phyloP scores from a whole-genome alignment of 2,797 vertebrate species.

The Champsocephalus gunnari region DNA sequence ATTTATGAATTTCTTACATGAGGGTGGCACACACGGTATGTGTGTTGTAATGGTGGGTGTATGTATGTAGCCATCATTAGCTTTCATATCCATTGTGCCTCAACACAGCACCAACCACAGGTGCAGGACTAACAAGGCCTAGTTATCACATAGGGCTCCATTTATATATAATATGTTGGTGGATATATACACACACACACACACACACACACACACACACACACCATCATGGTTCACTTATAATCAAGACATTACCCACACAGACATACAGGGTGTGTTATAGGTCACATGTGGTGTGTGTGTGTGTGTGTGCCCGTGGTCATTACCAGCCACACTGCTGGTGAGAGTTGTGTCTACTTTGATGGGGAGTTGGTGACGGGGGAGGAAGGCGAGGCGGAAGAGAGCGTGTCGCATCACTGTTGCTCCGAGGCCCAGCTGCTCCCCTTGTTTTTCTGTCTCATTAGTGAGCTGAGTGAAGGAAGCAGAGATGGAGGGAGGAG shows the following conservation, averaged over 20 bases:
- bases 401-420: conserved; percentile 64
- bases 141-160: conserved; percentile 20
- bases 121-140: conserved; percentile 23
- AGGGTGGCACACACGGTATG: background rate
- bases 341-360: conserved; percentile 66
- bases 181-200: background rate
- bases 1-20: background rate
- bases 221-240: conserved; percentile 36
- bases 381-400: conserved; percentile 16
- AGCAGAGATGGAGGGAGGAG: conserved; percentile 37
- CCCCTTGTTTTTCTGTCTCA: conserved; percentile 76
- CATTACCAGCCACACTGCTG: conserved; percentile 71
- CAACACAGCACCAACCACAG: conserved; percentile 14
- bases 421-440: conserved; percentile 76
- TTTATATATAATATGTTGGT: conserved; percentile 9
- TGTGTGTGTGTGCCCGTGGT: conserved; percentile 47
- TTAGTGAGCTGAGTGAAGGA: conserved; percentile 73
- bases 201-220: conserved; percentile 8
- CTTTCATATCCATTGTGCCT: conserved; percentile 17
- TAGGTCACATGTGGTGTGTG: conserved; percentile 60
- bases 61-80: conserved; percentile 33
- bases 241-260: conserved; percentile 64
- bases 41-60: conserved; percentile 10
- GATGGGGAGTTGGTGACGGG: conserved; percentile 54
- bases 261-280: conserved; percentile 40